Conservation (phyloP, 2,888 invertebrate species). For the Lycophotia porphyrea region DNA sequence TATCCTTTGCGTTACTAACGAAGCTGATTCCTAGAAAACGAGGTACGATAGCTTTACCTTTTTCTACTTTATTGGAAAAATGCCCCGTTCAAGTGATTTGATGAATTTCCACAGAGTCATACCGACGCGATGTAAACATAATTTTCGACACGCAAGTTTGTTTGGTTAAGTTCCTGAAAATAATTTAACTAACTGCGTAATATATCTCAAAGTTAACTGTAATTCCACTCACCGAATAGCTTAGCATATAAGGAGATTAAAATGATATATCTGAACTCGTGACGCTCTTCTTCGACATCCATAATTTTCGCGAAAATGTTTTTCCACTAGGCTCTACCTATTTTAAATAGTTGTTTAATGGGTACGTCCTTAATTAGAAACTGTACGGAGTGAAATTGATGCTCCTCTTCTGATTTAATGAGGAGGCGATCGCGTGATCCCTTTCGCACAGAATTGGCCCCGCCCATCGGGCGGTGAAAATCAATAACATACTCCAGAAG, state of each 20-base stretch:
- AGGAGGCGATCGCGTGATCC: conserved; percentile 88
- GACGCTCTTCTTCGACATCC: conserved; percentile 77
- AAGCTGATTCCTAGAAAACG: conserved; percentile 39
- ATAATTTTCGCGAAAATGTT: conserved; percentile 85
- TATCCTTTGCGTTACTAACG: conserved; percentile 42
- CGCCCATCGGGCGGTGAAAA: conserved; percentile 89
- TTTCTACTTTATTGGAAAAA: conserved; percentile 34
- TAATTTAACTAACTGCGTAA: conserved; percentile 44
- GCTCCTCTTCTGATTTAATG: conserved; percentile 89
- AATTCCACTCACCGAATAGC: conserved; percentile 56
- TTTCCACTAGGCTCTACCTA: conserved; percentile 85
- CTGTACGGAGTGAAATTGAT: conserved; percentile 84
- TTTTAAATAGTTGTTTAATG: conserved; percentile 90
- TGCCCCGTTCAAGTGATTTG: conserved; percentile 35
- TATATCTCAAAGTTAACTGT: conserved; percentile 49
- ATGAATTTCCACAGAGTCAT: conserved; percentile 20
- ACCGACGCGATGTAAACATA: conserved; percentile 26
- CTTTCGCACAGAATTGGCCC: conserved; percentile 88
- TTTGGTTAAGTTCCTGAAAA: conserved; percentile 19
- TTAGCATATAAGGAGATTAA: conserved; percentile 64
- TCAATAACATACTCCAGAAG: conserved; percentile 90
- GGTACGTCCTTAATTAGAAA: conserved; percentile 89
- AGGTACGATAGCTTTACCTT: conserved; percentile 14
- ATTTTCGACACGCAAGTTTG: conserved; percentile 31
- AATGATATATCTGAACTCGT: conserved; percentile 72